Percentiles rank a stretch among this genome's conserved stretches.
Evolutionary conservation across 2,113 vertebrate species (phyloP).

Genomic region (Genyomyrus donnyi): DNA sequence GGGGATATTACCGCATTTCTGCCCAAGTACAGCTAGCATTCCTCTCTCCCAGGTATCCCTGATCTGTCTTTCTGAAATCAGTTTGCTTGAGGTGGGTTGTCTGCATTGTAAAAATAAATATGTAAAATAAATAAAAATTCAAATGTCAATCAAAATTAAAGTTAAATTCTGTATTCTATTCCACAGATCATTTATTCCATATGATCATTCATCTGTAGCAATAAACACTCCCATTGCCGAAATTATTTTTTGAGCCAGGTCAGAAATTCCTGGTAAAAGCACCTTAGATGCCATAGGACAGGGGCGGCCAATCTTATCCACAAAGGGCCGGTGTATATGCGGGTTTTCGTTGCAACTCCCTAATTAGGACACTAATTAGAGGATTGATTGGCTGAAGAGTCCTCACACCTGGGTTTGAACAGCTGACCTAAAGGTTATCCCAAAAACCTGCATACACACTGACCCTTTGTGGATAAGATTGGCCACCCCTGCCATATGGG

Average conservation of each 20-base stretch:
- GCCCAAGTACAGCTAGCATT: background rate
- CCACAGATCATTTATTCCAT: background rate
- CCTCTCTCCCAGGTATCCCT: no score
- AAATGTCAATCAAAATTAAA: background rate
- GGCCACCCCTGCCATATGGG: background rate
- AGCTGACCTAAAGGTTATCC: no score
- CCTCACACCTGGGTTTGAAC: no score
- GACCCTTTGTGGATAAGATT: no score
- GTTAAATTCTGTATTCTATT: background rate
- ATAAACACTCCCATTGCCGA: background rate
- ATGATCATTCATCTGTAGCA: background rate
- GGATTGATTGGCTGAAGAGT: no score
- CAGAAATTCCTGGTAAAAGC: background rate
- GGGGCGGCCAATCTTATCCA: no score
- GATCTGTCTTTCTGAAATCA: background rate
- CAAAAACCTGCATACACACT: no score
- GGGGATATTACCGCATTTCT: background rate
- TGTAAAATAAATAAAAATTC: background rate
- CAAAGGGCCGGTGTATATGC: no score
- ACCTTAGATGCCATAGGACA: background rate
- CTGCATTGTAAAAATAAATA: background rate
- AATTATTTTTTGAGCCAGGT: background rate
- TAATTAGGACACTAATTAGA: no score
- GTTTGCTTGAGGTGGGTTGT: background rate
- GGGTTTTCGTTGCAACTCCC: no score